Conservation (phyloP, 2,888 invertebrate species). For the Patella pellucida region DNA sequence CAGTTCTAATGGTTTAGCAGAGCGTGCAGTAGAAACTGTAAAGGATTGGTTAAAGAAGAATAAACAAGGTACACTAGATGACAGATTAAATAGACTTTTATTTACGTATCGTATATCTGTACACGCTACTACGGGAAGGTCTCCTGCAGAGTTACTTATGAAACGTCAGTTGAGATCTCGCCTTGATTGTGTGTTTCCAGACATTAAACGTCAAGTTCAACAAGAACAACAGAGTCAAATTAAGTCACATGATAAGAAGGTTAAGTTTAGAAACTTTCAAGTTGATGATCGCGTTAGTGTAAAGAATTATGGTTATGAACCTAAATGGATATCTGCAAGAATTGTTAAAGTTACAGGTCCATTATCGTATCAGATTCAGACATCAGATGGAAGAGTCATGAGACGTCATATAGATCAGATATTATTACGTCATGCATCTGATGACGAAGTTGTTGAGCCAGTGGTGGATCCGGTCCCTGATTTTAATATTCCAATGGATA, state of each 20-base stretch:
- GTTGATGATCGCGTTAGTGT: too few relatives aligned
- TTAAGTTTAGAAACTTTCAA: too few relatives aligned
- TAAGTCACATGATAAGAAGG: neutral
- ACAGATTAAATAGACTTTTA: neutral
- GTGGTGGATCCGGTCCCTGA: too few relatives aligned
- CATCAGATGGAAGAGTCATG: too few relatives aligned
- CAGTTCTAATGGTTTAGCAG: neutral
- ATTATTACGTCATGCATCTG: too few relatives aligned
- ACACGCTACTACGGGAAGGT: neutral
- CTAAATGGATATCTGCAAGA: too few relatives aligned
- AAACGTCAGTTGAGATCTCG: neutral
- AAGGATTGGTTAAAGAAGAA: neutral
- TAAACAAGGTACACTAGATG: neutral
- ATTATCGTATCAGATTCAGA: too few relatives aligned
- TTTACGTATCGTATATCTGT: neutral
- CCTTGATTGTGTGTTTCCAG: neutral
- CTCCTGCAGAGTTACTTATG: neutral
- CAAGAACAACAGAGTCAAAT: neutral
- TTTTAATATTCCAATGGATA: too few relatives aligned
- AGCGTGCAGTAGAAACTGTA: neutral
- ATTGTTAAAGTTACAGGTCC: too few relatives aligned
- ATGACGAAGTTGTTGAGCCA: too few relatives aligned
- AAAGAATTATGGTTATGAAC: too few relatives aligned
- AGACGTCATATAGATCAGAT: too few relatives aligned
- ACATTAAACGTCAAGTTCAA: neutral